Conservation (phyloP, 2,113 vertebrate genomes). For the Ophthalmotilapia sp. region DNA sequence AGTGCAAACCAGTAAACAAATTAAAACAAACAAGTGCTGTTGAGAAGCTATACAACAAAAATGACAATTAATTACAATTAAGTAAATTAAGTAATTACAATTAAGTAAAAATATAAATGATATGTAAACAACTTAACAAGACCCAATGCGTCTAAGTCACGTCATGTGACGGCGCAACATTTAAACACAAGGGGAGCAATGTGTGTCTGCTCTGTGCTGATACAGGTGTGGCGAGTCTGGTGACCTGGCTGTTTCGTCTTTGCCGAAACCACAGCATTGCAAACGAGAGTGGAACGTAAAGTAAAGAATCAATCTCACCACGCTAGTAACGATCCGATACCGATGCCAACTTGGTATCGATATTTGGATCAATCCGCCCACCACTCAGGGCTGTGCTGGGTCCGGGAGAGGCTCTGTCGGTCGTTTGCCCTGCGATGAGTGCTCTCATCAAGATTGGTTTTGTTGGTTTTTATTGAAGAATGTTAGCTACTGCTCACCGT, state of each 20-base stretch:
- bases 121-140: neutral
- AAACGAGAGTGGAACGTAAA: neutral
- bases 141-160: neutral
- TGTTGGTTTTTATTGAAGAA: neutral
- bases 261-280: neutral
- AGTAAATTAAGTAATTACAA: neutral
- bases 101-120: neutral
- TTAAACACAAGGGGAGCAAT: neutral
- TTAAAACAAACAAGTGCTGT: neutral
- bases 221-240: neutral
- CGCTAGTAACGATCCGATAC: neutral
- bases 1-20: neutral
- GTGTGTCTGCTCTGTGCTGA: neutral
- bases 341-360: neutral
- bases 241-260: neutral
- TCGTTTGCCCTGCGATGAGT: neutral
- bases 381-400: neutral
- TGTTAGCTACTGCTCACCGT: neutral
- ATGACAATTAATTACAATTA: neutral
- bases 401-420: neutral
- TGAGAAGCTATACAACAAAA: neutral
- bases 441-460: neutral
- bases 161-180: neutral
- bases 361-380: neutral
- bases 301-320: neutral